Conservation (phyloP, 2,113 vertebrate species). For the Physeter macrocephalus region DNA sequence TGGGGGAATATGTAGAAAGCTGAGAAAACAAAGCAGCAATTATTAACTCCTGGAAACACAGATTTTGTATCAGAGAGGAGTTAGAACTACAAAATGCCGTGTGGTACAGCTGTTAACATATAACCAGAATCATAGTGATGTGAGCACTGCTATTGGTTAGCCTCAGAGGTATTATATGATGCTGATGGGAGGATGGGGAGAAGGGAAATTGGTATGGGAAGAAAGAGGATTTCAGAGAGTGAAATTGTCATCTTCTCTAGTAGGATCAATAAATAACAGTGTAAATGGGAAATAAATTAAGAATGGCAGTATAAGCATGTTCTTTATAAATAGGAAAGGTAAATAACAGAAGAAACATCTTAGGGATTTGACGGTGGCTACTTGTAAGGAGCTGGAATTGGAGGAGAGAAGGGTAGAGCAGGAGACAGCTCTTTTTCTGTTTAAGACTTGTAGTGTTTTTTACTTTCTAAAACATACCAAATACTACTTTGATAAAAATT, state of each 20-base stretch:
- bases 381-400: neutral
- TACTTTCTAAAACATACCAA: neutral
- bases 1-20: neutral
- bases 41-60: neutral
- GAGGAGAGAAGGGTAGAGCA: accelerated
- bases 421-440: no score
- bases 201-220: neutral
- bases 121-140: neutral
- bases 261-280: neutral
- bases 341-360: neutral
- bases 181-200: neutral
- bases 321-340: neutral
- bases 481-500: neutral
- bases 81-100: neutral
- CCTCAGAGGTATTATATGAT: neutral
- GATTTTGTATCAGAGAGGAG: neutral
- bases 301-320: neutral
- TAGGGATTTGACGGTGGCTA: neutral
- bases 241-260: neutral
- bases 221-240: neutral
- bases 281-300: neutral
- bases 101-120: neutral
- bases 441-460: neutral
- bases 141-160: neutral
- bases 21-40: neutral